A percentile compares a stretch with the other conserved stretches of the same genome.
Evolutionary conservation across 2,113 vertebrate species (phyloP).

Genomic region (Gopherus flavomarginatus): DNA sequence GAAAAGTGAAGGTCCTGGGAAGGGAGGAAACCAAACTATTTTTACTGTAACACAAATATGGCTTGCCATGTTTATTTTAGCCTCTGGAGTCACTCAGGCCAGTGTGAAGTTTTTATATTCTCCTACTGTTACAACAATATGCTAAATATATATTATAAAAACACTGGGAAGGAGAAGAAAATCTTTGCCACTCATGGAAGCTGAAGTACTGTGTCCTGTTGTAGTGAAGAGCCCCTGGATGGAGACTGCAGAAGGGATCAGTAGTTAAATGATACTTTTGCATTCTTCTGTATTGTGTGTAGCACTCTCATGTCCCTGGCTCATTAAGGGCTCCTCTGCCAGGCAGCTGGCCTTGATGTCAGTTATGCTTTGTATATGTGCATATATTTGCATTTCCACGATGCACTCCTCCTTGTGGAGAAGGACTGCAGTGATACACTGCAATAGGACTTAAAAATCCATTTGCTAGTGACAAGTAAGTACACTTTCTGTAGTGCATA

Average conservation of each 20-base stretch:
- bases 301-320: accelerated
- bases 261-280: neutral
- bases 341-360: slow-evolving; percentile 1
- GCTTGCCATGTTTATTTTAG: slow-evolving; percentile 73
- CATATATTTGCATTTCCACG: neutral
- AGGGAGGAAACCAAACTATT: slow-evolving; percentile 75
- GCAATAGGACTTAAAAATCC: neutral
- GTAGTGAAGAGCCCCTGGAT: neutral
- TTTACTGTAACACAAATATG: slow-evolving; percentile 75
- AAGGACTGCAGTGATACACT: neutral
- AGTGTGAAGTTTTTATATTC: slow-evolving; percentile 41
- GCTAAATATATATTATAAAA: slow-evolving; percentile 39
- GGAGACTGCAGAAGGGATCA: slow-evolving; percentile 4
- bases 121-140: slow-evolving; percentile 60
- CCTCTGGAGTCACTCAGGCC: slow-evolving; percentile 32
- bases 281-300: accelerated
- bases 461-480: neutral
- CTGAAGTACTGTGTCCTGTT: neutral
- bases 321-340: neutral
- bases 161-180: slow-evolving; percentile 47
- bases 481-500: neutral
- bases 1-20: slow-evolving; percentile 62
- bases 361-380: neutral
- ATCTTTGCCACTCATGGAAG: neutral
- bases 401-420: neutral